A percentile compares a stretch with the other conserved stretches of the same genome.
Evolutionary conservation across 2,113 vertebrate genomes (phyloP).

Genomic region (Bostrychus sinensis): DNA sequence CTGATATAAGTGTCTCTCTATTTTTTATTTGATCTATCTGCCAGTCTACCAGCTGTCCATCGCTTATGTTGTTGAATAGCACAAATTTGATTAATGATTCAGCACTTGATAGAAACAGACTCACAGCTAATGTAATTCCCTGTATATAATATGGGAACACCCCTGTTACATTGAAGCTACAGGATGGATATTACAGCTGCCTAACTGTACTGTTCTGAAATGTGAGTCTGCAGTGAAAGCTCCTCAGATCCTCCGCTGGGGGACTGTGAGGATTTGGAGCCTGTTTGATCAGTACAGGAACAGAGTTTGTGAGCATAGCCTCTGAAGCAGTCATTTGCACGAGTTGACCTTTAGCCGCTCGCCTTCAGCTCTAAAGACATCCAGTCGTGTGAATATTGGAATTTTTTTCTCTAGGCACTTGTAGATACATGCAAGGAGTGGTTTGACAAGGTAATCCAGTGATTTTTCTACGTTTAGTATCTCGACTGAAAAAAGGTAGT

Average conservation of each 20-base stretch:
- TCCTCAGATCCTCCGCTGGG: not conserved
- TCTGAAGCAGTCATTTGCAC: constrained; percentile 26
- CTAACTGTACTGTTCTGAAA: constrained; percentile 3
- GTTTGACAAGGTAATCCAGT: not conserved
- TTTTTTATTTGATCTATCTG: no score
- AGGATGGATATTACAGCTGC: constrained; percentile 28
- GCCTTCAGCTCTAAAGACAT: constrained; percentile 14
- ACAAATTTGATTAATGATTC: no score
- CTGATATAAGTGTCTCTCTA: no score
- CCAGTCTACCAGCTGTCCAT: no score
- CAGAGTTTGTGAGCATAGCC: constrained; percentile 14
- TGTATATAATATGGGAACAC: no score
- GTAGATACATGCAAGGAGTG: not conserved
- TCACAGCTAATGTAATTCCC: no score
- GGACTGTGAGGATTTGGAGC: constrained; percentile 21
- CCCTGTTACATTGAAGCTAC: no score
- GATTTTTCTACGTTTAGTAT: no score
- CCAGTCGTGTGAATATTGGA: constrained; percentile 13
- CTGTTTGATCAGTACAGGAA: constrained; percentile 42
- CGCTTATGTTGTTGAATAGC: no score
- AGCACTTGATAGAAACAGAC: constrained; percentile 13
- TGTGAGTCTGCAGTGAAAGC: no score
- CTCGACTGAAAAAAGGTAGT: no score
- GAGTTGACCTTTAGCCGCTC: constrained; percentile 19
- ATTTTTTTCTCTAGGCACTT: not conserved